Base-by-base conservation (phyloP, 2,113 vertebrate species). In the Struthidea cinerea region DNA sequence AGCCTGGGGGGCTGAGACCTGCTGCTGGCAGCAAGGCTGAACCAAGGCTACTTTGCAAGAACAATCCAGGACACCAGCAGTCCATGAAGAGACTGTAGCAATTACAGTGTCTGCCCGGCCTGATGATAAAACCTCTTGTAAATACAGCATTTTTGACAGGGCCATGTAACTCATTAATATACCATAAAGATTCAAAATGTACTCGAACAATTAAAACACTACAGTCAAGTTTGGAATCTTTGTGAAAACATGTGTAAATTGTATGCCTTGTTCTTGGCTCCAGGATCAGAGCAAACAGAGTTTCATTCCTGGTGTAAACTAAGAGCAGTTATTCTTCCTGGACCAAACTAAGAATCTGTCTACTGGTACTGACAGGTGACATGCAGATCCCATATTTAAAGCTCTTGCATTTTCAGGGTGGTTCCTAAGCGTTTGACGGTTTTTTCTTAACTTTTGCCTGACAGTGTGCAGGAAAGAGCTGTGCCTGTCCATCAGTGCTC, bases 21-120 rank as follows among this genome's bases (percentile, higher is more conserved):
- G 53, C 52, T 65, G 14, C 3, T 37, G 39, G 46, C 44, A 35
- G 70, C 32, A 49, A 22, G 30, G 6, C n/a, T 49, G 61, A 64
- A 73, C 14, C 33, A 17, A 57, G 56, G 30, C 23, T 63, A 6
- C 39, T 81, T 41, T 39, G n/a, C 59, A 70, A 86, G 42, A 56
- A 59, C 52, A 76, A 52, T 22, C 27, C 44, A 41, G 47, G 46
- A 33, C 0, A 5, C 32, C 81, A 46, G 30, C 4, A 7, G 20
- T 33, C 26, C n/a, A 7, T 23, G 32, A 88, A 53, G 68, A 53
- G 26, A 33, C n/a, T 24, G 19, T 2, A 76, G 30, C 14, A 81
- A 35, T 27, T 27, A 35, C 33, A 63, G 6, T 13, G 9, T 32
- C 52, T 52, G 27, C 4, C 0, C 0, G 0, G 46, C 7, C 33